phyloP scores from a whole-genome alignment of 2,797 vertebrate genomes.

The Moxostoma hubbsi region DNA sequence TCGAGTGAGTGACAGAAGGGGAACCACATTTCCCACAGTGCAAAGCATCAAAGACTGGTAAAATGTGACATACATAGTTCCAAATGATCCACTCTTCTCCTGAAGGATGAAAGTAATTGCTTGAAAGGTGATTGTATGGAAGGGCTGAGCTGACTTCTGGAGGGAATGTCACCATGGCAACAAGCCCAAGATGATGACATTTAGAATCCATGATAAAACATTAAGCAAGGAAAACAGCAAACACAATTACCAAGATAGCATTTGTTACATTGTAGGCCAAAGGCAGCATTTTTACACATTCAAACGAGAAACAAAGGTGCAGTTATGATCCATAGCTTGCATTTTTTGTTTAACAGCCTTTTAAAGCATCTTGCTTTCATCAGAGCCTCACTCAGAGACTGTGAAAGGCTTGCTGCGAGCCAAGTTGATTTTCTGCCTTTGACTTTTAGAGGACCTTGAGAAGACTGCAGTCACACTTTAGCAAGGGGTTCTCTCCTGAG shows the following conservation, averaged over 20 bases:
- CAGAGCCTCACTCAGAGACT: not conserved
- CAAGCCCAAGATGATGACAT: conserved; percentile 62
- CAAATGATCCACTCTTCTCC: conserved; percentile 48
- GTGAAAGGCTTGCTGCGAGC: conserved; percentile 40
- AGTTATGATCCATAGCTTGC: conserved; percentile 33
- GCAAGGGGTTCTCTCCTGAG: conserved; percentile 51
- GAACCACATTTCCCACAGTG: conserved; percentile 57
- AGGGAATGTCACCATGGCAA: conserved; percentile 62
- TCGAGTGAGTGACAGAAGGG: too few relatives aligned
- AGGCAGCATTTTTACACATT: conserved; percentile 20
- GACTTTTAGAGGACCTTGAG: conserved; percentile 61
- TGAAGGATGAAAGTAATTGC: conserved; percentile 61
- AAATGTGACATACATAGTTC: conserved; percentile 53
- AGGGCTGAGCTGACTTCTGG: conserved; percentile 56
- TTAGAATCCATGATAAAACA: conserved; percentile 61
- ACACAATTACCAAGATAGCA: conserved; percentile 56
- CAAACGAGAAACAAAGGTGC: conserved; percentile 13
- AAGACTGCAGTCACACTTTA: conserved; percentile 54
- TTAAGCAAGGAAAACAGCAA: conserved; percentile 56
- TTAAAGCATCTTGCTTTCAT: conserved; percentile 45
- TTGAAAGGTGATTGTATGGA: conserved; percentile 60
- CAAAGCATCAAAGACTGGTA: conserved; percentile 57
- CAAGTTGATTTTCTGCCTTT: conserved; percentile 57
- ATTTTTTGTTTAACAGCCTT: conserved; percentile 36
- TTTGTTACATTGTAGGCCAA: conserved; percentile 45